A percentile compares a stretch with the other conserved stretches of the same genome.
Conservation (phyloP, 2,888 invertebrate genomes). For the Epistrophe grossulariae region DNA sequence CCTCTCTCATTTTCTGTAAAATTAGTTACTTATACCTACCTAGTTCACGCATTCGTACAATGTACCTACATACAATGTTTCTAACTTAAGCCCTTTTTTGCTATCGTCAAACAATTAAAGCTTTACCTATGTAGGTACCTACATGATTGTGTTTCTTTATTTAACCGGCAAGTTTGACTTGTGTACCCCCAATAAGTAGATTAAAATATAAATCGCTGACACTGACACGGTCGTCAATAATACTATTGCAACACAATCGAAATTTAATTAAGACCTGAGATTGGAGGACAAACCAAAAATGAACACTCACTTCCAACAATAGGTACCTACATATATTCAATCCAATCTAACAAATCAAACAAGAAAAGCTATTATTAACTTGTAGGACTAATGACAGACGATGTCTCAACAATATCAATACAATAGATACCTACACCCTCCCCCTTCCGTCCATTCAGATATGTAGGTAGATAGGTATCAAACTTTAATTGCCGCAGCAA, state of each 20-base stretch:
- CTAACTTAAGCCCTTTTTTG: too few species aligned
- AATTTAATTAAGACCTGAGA: slow-evolving; percentile 7
- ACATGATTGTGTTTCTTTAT: background rate
- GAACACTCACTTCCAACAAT: slow-evolving; percentile 4
- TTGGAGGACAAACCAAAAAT: background rate
- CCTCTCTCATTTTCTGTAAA: too few species aligned
- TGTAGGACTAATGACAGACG: slow-evolving; percentile 9
- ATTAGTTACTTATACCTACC: too few species aligned
- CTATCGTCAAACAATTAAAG: background rate
- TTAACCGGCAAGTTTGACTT: background rate
- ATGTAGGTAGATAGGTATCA: background rate
- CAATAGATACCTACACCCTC: background rate
- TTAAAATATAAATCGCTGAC: background rate
- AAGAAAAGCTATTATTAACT: slow-evolving; percentile 15
- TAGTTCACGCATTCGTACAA: too few species aligned
- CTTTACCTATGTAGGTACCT: too few species aligned
- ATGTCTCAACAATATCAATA: slow-evolving; percentile 20
- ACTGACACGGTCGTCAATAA: background rate
- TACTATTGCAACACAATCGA: slow-evolving; percentile 4
- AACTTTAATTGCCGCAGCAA: slow-evolving; percentile 57
- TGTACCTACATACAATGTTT: too few species aligned
- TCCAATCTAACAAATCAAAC: slow-evolving; percentile 20
- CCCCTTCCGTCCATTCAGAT: background rate
- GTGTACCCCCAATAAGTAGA: background rate
- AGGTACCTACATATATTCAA: background rate